Base-by-base conservation (phyloP, 2,113 vertebrate genomes). In the Pelmatolapia mariae region DNA sequence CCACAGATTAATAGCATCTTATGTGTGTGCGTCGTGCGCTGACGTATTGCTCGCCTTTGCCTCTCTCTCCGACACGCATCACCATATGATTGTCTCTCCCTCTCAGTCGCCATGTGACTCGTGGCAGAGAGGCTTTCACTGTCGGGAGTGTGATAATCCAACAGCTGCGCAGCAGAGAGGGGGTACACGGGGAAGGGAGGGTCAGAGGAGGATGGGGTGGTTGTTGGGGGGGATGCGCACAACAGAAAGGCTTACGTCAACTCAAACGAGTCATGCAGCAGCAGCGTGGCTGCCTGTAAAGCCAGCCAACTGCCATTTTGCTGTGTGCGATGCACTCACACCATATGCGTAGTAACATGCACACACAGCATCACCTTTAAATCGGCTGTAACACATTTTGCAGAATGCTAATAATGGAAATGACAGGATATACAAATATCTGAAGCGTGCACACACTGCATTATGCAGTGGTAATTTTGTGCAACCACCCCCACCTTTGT, bases 191-290 rank as follows among this genome's bases (percentile, higher is more conserved):
- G 71, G 24, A 59, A 36, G 83, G 81, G 56, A 33, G 61, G 45
- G 80, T 10, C 8, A 26, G 52, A 19, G 68, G 24, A 22, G 73
- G 22, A 24, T 10, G 61, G n/a, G 19, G 29, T 1, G 45, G 52
- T n/a, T n/a, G n/a, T n/a, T 1, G 45, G 29, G 80, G 24, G 16
- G 61, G 24, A 18, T 5, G 63, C 9, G 24, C 85, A 87, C 88
- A 84, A 86, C 92, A 92, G 88, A 92, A 90, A 91, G 80, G 92
- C 91, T 94, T 90, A 93, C 89, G 89, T 95, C 93, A 95, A 91
- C 93, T 84, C 92, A 57, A 88, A 86, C 73, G 76, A 93, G 88
- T 91, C 91, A 82, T 89, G 92, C 85, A 88, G 88, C 91, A 80
- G 83, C 87, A 92, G 84, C 24, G 38, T 87, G 88, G 91, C 90